Evolutionary conservation across 2,113 vertebrate species (phyloP), one percentile per base, ranked within the genome.

Genomic region (Actenoides lindsayi): DNA sequence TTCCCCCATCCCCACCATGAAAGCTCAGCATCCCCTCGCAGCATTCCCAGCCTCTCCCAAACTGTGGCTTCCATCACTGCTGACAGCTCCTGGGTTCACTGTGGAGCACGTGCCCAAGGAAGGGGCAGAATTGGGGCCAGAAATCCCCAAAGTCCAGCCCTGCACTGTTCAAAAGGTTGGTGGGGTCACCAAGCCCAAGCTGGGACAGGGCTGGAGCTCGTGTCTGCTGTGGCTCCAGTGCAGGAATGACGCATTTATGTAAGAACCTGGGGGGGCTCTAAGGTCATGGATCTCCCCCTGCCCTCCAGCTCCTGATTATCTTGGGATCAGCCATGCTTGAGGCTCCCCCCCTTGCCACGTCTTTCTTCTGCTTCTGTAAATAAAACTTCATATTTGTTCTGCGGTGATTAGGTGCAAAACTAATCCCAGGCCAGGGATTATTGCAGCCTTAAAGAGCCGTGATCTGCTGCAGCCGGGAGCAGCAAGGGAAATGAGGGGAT

Each of bases 351-450:
- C 17, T 37, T 0, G 19, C 51, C 41, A 18, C 0, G 1, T 59
- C 85, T 95, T 95, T 96, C 96, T 96, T 95, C 89, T 95, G 80
- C 62, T 88, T 94, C 94, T 94, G 94, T 96, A 95, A 97, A 96
- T 92, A 96, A 95, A 94, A 95, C 94, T 94, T 96, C 8, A 0
- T 82, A 79, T 96, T 96, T 95, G 64, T 96, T 94, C 91, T 89
- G 86, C 89, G 33, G 92, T 94, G 96, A 97, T 97, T 93, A 97
- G 96, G 95, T 95, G 93, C 96, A 97, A 97, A 96, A 93, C 83
- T 96, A 97, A 97, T 97, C 95, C 93, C 93, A 57, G 86, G 28
- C 94, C 17, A 73, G 74, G 93, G 95, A 97, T 96, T 94, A 96
- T 86, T 96, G 96, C 90, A 96, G 92, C 95, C 95, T 95, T 95